phyloP scores from a whole-genome alignment of 64 coral and sea anemone genomes.

The Dendrophyllia cribrosa region DNA sequence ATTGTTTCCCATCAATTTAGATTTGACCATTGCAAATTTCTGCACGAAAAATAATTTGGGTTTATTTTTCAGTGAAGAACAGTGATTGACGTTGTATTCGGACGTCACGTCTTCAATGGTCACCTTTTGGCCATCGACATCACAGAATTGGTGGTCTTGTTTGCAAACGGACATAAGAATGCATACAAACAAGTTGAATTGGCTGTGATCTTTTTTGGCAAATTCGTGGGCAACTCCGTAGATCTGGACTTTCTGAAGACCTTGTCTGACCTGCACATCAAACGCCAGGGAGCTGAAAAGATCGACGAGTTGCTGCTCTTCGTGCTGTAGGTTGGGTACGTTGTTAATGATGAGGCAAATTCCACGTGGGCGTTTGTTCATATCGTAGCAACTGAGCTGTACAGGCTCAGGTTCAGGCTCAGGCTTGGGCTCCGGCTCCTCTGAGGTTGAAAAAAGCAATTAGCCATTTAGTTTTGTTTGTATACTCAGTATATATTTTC shows the following conservation, averaged over 20 bases:
- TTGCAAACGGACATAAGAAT: background rate
- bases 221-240: background rate
- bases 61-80: background rate
- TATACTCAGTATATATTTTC: no score
- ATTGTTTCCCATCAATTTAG: background rate
- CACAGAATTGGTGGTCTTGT: background rate
- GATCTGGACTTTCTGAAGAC: background rate
- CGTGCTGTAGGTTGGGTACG: background rate
- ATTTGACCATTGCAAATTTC: background rate
- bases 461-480: no score
- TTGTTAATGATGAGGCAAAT: slow-evolving; percentile 1
- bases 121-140: background rate
- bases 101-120: background rate
- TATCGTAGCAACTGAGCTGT: no score
- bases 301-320: background rate
- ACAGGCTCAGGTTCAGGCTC: no score
- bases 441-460: no score
- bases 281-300: background rate
- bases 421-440: no score
- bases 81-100: background rate
- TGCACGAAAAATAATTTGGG: background rate
- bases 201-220: background rate
- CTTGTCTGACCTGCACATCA: background rate
- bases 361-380: no score
- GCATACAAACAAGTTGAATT: background rate